Evolutionary conservation across 2,797 vertebrate species (phyloP).

Genomic region (Pseudopleuronectes americanus): DNA sequence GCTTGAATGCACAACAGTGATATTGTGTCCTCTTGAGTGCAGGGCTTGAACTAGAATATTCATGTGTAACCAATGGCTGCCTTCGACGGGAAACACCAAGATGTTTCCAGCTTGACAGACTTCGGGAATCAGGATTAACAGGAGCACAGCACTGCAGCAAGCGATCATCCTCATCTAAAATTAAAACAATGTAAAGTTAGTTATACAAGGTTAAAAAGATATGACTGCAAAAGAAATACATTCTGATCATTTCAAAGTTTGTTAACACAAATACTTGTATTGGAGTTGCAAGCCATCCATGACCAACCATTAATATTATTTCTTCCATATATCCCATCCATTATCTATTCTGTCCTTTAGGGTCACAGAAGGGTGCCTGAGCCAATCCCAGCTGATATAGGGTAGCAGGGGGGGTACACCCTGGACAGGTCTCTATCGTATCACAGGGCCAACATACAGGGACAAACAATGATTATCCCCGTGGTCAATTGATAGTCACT

Average conservation of each 20-base stretch:
- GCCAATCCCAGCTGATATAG: too few species aligned
- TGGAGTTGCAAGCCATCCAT: neutral
- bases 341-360: too few species aligned
- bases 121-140: conserved; percentile 39
- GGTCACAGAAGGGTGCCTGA: too few species aligned
- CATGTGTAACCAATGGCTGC: conserved; percentile 79
- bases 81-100: conserved; percentile 67
- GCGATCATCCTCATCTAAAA: conserved; percentile 58
- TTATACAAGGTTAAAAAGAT: neutral
- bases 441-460: too few species aligned
- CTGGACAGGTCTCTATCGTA: too few species aligned
- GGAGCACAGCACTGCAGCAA: conserved; percentile 48
- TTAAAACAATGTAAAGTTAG: neutral
- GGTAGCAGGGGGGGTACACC: too few species aligned
- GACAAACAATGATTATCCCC: too few species aligned
- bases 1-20: conserved; percentile 50
- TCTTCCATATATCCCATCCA: too few species aligned
- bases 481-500: too few species aligned
- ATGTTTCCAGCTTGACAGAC: conserved; percentile 60
- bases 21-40: conserved; percentile 60
- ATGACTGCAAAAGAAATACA: neutral
- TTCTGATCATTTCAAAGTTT: neutral
- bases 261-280: neutral
- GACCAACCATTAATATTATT: too few species aligned
- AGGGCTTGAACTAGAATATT: conserved; percentile 62